phyloP scores from a whole-genome alignment of 2,113 vertebrate species.

The Scolopax mira region DNA sequence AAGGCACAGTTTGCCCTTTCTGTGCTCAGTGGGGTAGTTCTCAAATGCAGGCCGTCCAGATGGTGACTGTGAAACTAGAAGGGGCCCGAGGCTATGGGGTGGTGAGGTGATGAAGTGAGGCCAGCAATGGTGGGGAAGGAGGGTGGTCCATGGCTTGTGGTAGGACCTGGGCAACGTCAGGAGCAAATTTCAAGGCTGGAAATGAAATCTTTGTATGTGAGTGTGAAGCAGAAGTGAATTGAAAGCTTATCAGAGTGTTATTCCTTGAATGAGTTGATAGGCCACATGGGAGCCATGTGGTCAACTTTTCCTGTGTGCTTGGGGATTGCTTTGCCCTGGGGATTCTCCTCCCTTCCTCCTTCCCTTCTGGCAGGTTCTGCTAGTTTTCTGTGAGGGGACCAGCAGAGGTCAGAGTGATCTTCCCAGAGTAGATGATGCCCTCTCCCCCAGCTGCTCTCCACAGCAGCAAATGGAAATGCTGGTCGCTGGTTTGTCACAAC shows the following conservation, averaged over 20 bases:
- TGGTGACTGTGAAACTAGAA: not conserved
- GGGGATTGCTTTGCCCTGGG: not conserved
- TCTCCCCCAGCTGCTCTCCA: not conserved
- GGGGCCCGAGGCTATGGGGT: not conserved
- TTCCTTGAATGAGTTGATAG: not conserved
- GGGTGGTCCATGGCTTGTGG: not conserved
- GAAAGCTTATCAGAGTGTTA: fast-evolving
- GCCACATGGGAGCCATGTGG: not conserved
- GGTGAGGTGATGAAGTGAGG: fast-evolving
- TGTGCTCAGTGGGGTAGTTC: not conserved
- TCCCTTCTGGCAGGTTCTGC: not conserved
- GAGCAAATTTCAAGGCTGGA: not conserved
- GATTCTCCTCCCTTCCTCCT: not conserved
- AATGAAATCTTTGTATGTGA: not conserved
- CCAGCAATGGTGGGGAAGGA: fast-evolving
- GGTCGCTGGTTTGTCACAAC: not conserved
- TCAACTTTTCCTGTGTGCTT: not conserved
- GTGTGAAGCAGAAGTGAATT: not conserved
- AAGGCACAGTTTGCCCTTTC: not conserved
- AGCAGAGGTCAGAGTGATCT: conserved; percentile 34
- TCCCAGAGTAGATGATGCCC: not conserved
- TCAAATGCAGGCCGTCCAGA: not conserved
- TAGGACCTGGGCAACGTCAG: not conserved
- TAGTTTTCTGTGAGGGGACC: not conserved
- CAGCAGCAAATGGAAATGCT: not conserved